Conservation (phyloP, 2,888 invertebrate species). For the Escarpia spicata region DNA sequence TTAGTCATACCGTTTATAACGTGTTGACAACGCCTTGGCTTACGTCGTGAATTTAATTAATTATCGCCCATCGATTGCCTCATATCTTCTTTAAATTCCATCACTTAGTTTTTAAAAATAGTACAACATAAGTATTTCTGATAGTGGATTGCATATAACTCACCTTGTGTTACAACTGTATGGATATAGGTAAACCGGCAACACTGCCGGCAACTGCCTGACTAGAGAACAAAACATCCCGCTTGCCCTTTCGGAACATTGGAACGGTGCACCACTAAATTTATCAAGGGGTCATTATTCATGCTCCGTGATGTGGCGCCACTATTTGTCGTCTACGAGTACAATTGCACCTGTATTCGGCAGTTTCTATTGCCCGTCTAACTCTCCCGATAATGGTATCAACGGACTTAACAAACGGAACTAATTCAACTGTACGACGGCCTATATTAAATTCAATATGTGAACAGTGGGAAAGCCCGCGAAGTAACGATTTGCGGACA, state of each 20-base stretch:
- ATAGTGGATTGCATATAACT: neutral
- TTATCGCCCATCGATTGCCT: neutral
- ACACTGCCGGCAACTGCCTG: constrained; percentile 1
- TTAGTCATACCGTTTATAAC: neutral
- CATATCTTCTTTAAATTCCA: neutral
- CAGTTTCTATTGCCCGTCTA: too few relatives aligned
- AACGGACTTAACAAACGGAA: too few relatives aligned
- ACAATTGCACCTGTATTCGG: too few relatives aligned
- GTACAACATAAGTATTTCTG: neutral
- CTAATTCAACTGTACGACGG: too few relatives aligned
- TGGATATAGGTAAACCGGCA: constrained; percentile 1
- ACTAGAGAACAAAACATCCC: neutral
- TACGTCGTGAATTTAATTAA: neutral
- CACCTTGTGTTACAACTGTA: neutral
- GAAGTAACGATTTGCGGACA: neutral
- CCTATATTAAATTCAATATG: too few relatives aligned
- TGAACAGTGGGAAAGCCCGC: too few relatives aligned
- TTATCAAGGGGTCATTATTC: neutral
- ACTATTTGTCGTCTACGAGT: neutral
- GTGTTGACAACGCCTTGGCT: neutral
- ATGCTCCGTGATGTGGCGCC: neutral
- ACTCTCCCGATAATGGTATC: too few relatives aligned
- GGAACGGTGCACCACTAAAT: neutral
- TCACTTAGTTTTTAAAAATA: neutral
- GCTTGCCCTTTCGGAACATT: constrained; percentile 16